Evolutionary conservation across 2,888 invertebrate species (phyloP).

Genomic region (Hartigia nigra): DNA sequence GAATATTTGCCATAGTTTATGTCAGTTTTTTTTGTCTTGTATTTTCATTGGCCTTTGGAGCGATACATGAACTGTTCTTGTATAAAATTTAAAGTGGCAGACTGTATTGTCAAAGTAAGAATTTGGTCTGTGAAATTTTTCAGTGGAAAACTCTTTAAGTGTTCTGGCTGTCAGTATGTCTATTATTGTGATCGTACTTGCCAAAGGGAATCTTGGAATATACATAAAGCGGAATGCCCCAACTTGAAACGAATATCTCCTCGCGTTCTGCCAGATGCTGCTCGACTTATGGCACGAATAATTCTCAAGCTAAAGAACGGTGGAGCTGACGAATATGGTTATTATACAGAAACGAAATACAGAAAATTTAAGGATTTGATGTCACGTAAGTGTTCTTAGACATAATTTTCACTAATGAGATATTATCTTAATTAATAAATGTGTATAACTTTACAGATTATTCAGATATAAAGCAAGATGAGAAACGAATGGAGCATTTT

Average conservation of each 20-base stretch:
- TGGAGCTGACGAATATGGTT: constrained; percentile 75
- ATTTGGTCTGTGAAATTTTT: constrained; percentile 45
- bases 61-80: background rate
- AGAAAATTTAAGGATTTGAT: constrained; percentile 87
- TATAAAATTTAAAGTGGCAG: background rate
- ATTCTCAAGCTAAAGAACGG: constrained; percentile 78
- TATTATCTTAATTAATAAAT: background rate
- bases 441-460: constrained; percentile 74
- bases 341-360: constrained; percentile 76
- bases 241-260: constrained; percentile 79
- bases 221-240: constrained; percentile 87
- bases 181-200: constrained; percentile 85
- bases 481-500: constrained; percentile 82
- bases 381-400: constrained; percentile 82
- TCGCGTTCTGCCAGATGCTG: constrained; percentile 83
- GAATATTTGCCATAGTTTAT: background rate
- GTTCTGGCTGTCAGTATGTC: constrained; percentile 85
- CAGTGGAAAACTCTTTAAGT: constrained; percentile 80
- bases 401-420: background rate
- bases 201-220: constrained; percentile 83
- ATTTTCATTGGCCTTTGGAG: background rate
- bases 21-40: background rate
- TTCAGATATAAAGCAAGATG: constrained; percentile 81
- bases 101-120: background rate
- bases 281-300: constrained; percentile 81